phyloP scores from a whole-genome alignment of 2,113 vertebrate species.

The Sceloporus undulatus region DNA sequence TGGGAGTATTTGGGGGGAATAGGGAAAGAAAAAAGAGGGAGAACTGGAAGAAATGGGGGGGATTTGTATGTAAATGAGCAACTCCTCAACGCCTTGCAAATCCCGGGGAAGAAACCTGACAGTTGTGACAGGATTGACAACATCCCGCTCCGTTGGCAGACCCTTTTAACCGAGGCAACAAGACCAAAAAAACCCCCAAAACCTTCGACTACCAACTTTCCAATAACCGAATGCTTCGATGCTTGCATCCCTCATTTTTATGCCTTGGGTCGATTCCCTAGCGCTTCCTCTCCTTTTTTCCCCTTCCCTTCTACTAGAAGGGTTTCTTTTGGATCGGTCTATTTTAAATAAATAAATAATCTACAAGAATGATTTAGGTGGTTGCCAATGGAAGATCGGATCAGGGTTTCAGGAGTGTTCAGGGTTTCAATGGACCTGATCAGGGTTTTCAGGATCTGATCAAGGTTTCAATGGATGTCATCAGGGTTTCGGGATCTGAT shows the following conservation, averaged over 20 bases:
- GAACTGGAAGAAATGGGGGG: conserved; percentile 64
- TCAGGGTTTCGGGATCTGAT: too few relatives aligned
- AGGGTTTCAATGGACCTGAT: too few relatives aligned
- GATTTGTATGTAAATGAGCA: conserved; percentile 84
- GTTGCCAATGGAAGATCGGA: conserved; percentile 81
- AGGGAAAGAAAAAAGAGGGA: conserved; percentile 18
- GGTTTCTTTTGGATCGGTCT: conserved; percentile 71
- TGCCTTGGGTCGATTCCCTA: conserved; percentile 81
- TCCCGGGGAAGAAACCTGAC: conserved; percentile 82
- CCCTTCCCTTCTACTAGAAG: conserved; percentile 21
- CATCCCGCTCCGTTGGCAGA: conserved; percentile 86
- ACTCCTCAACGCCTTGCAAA: conserved; percentile 82
- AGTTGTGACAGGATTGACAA: conserved; percentile 86
- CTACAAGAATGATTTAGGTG: conserved; percentile 80
- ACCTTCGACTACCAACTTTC: conserved; percentile 86
- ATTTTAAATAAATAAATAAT: conserved; percentile 80
- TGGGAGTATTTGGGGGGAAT: conserved; percentile 48
- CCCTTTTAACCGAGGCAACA: conserved; percentile 84
- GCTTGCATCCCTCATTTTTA: conserved; percentile 86
- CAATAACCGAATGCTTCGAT: conserved; percentile 84
- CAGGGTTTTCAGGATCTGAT: too few relatives aligned
- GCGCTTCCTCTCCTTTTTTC: conserved; percentile 54
- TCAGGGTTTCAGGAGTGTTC: conserved; percentile 72
- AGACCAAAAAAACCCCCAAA: conserved; percentile 64
- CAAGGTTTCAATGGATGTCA: too few relatives aligned